Conservation (phyloP, 2,113 vertebrate genomes). For the Rhagologus leucostigma region DNA sequence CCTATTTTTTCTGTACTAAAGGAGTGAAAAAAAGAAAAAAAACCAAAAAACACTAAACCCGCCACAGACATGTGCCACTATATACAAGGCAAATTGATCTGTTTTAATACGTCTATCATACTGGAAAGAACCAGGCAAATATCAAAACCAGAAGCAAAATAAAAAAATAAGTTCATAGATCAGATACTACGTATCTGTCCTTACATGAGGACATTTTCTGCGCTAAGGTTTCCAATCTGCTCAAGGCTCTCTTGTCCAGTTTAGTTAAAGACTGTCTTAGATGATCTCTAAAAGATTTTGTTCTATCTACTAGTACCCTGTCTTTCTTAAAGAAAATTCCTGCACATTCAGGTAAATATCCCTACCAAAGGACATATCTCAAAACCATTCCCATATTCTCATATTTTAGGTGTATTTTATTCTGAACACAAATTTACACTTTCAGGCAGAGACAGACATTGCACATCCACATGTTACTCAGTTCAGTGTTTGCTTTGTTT, state of each 20-base stretch:
- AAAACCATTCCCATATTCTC: background rate
- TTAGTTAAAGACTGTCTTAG: background rate
- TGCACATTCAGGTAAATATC: background rate
- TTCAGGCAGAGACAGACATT: background rate
- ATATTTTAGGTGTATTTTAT: background rate
- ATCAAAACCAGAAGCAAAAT: background rate
- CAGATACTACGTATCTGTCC: background rate
- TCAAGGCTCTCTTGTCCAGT: background rate
- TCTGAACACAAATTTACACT: background rate
- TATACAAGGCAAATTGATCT: background rate
- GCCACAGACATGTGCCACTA: background rate
- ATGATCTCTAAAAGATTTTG: background rate
- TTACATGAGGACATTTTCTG: background rate
- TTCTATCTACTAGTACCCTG: background rate
- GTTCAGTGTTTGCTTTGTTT: background rate
- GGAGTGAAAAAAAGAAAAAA: background rate
- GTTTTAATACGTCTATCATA: background rate
- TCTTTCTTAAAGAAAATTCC: background rate
- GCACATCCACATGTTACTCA: background rate
- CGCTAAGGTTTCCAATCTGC: background rate
- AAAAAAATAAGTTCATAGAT: background rate
- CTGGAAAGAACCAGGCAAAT: background rate
- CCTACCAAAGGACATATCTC: background rate
- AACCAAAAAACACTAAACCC: background rate
- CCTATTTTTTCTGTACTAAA: background rate